phyloP scores from a whole-genome alignment of 2,797 vertebrate species.

The Tangara arthus region DNA sequence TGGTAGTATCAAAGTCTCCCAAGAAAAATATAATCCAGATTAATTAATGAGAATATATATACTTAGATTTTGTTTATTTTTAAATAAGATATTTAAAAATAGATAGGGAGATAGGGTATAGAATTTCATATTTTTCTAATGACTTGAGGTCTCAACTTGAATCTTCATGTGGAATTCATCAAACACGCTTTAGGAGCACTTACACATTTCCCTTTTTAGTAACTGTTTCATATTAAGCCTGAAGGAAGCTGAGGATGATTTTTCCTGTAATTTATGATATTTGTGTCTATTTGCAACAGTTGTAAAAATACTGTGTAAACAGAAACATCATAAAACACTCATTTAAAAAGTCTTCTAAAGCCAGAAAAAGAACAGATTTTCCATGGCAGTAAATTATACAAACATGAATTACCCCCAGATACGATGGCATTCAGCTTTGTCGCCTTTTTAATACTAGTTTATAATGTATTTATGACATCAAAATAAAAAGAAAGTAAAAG shows the following conservation, averaged over 20 bases:
- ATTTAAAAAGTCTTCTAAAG: slow-evolving; percentile 42
- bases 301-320: slow-evolving; percentile 72
- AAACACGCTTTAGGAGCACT: slow-evolving; percentile 37
- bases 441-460: slow-evolving; percentile 28
- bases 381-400: slow-evolving; percentile 37
- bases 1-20: background rate
- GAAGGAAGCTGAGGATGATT: slow-evolving; percentile 38
- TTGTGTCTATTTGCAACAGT: slow-evolving; percentile 71
- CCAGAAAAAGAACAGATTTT: slow-evolving; percentile 58
- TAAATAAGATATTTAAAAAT: background rate
- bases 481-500: slow-evolving; percentile 47
- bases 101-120: background rate
- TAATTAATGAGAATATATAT: background rate
- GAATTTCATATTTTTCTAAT: background rate
- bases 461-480: slow-evolving; percentile 28
- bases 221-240: slow-evolving; percentile 69
- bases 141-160: slow-evolving; percentile 2
- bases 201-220: slow-evolving; percentile 64
- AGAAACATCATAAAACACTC: slow-evolving; percentile 69
- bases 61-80: background rate
- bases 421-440: slow-evolving; percentile 17
- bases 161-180: slow-evolving; percentile 67
- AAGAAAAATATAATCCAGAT: background rate
- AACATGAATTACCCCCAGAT: slow-evolving; percentile 24
- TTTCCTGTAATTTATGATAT: slow-evolving; percentile 64